Evolutionary conservation across 2,888 invertebrate genomes (phyloP).

Genomic region (Tetropium fuscum): DNA sequence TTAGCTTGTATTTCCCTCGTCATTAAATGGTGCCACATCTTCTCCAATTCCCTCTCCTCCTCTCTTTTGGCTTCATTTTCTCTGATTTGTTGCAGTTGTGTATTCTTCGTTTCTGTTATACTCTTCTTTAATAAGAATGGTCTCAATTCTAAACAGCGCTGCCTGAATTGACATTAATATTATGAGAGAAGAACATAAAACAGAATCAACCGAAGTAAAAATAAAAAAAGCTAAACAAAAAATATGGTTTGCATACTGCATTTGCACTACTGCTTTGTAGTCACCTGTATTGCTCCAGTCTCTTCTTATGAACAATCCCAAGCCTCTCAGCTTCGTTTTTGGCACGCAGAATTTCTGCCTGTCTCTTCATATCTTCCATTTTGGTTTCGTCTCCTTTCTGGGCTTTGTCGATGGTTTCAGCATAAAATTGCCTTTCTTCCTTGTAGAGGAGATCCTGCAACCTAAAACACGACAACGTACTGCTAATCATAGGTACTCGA

Average conservation of each 20-base stretch:
- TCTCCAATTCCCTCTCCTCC: slow-evolving; percentile 70
- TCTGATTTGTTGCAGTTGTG: slow-evolving; percentile 72
- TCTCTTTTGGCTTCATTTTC: slow-evolving; percentile 70
- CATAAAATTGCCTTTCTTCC: slow-evolving; percentile 69
- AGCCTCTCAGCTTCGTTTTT: slow-evolving; percentile 69
- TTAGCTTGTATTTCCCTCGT: slow-evolving; percentile 70
- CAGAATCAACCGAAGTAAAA: no score
- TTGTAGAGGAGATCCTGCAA: slow-evolving; percentile 64
- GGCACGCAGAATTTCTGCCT: slow-evolving; percentile 66
- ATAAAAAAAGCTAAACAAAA: neutral
- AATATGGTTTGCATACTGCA: no score
- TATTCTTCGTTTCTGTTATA: slow-evolving; percentile 68
- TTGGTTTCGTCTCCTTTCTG: slow-evolving; percentile 67
- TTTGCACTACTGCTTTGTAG: no score
- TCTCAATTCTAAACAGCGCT: slow-evolving; percentile 66
- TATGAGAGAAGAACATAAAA: neutral
- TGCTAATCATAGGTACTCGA: neutral
- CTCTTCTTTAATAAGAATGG: slow-evolving; percentile 66
- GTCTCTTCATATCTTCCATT: slow-evolving; percentile 68
- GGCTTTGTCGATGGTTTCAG: slow-evolving; percentile 69
- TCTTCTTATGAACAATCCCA: slow-evolving; percentile 65
- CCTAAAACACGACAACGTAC: slow-evolving; percentile 55
- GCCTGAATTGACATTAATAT: slow-evolving; percentile 32
- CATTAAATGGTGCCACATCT: slow-evolving; percentile 73
- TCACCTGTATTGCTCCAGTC: slow-evolving; percentile 64